phyloP scores from a whole-genome alignment of 2,113 vertebrate genomes.

The Centrocercus urophasianus region DNA sequence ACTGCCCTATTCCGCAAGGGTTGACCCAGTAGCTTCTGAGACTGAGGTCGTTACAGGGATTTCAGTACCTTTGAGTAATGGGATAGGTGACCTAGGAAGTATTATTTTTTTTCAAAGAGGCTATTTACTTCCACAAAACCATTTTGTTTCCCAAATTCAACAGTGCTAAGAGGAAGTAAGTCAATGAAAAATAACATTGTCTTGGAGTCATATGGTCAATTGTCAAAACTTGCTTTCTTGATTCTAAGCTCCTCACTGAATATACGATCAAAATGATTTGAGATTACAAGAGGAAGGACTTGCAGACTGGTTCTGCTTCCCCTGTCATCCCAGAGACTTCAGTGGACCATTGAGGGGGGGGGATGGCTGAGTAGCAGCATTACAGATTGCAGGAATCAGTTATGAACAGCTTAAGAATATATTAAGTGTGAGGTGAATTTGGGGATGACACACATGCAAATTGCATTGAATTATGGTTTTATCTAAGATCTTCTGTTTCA shows the following conservation, averaged over 20 bases:
- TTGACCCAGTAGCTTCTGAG: not conserved
- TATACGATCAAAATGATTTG: not conserved
- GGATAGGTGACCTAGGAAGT: not conserved
- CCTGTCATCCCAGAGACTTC: not conserved
- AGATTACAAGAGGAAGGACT: not conserved
- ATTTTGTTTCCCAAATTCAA: not conserved
- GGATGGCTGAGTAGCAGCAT: not conserved
- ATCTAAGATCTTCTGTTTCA: constrained; percentile 59
- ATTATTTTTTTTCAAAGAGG: not conserved
- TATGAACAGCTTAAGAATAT: not conserved
- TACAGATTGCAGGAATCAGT: not conserved
- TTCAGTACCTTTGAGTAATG: not conserved
- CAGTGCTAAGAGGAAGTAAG: not conserved
- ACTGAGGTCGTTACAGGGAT: not conserved
- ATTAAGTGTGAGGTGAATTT: not conserved
- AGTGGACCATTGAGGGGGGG: not conserved
- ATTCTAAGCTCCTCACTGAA: not conserved
- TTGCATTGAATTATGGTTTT: constrained; percentile 11
- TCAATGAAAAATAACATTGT: not conserved
- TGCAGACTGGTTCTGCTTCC: not conserved
- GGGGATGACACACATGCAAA: constrained; percentile 18
- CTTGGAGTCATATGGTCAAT: not conserved
- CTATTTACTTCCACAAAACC: not conserved
- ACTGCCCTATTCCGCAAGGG: not conserved
- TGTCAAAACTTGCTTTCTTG: not conserved